Evolutionary conservation across 2,797 vertebrate species (phyloP).

Genomic region (Gouania willdenowi): DNA sequence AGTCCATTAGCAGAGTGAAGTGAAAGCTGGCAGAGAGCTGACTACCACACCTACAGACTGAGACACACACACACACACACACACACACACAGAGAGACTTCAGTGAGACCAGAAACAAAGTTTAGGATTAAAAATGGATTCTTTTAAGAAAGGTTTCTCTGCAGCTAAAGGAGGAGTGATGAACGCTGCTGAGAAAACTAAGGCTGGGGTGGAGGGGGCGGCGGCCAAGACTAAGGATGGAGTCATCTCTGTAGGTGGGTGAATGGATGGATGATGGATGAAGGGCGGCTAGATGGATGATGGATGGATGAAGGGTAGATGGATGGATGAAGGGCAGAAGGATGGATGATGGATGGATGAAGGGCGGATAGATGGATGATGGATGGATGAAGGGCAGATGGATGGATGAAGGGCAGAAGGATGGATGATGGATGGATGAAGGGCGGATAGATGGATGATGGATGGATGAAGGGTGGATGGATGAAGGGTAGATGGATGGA

Average conservation of each 20-base stretch:
- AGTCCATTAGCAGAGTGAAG: constrained; percentile 29
- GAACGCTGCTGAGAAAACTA: constrained; percentile 94
- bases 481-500: no score
- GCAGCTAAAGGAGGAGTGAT: constrained; percentile 93
- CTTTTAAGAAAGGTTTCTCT: constrained; percentile 91
- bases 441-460: not conserved
- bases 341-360: not conserved
- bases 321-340: not conserved
- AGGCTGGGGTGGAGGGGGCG: constrained; percentile 91
- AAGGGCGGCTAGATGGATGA: not conserved
- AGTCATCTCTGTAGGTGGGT: constrained; percentile 88
- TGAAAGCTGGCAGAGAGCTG: constrained; percentile 19
- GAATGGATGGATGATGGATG: not conserved
- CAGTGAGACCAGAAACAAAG: not conserved
- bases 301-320: not conserved
- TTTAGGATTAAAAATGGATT: constrained; percentile 76
- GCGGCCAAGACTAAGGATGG: constrained; percentile 95
- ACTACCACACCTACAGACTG: no score
- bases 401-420: not conserved
- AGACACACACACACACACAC: no score
- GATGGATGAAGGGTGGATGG: not conserved
- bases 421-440: not conserved
- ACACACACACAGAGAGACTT: not conserved
- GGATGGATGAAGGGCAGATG: not conserved
- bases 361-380: not conserved